Evolutionary conservation across 2,888 invertebrate species (phyloP).

Genomic region (Xylophagus ater): DNA sequence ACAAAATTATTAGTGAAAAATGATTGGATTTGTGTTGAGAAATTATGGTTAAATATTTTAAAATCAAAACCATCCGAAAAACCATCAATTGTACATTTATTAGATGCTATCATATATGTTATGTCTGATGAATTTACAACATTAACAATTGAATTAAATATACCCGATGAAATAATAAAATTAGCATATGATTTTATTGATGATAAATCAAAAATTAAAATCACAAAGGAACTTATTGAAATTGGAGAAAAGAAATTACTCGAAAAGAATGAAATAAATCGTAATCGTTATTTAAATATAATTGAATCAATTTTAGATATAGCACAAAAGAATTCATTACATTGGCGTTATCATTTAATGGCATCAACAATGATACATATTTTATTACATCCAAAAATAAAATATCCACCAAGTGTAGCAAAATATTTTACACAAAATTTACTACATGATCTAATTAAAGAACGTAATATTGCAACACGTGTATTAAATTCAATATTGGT

Average conservation of each 20-base stretch:
- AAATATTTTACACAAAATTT: slow-evolving; percentile 52
- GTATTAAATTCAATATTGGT: slow-evolving; percentile 53
- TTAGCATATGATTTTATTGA: slow-evolving; percentile 36
- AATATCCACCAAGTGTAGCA: slow-evolving; percentile 52
- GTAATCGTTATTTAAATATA: slow-evolving; percentile 44
- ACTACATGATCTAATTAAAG: slow-evolving; percentile 66
- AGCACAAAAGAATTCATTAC: slow-evolving; percentile 39
- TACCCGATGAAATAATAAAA: slow-evolving; percentile 44
- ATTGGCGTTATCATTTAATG: slow-evolving; percentile 73
- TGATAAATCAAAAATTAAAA: slow-evolving; percentile 12
- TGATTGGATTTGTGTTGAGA: slow-evolving; percentile 60
- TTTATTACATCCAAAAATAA: slow-evolving; percentile 59
- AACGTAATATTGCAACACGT: slow-evolving; percentile 58
- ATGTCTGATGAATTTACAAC: slow-evolving; percentile 52
- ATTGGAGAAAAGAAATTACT: slow-evolving; percentile 33
- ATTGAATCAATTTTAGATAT: slow-evolving; percentile 36
- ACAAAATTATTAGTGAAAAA: slow-evolving; percentile 36
- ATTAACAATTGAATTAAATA: slow-evolving; percentile 46
- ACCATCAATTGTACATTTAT: slow-evolving; percentile 57
- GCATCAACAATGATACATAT: slow-evolving; percentile 60
- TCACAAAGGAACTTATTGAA: slow-evolving; percentile 33
- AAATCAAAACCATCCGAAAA: slow-evolving; percentile 76
- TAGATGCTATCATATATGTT: slow-evolving; percentile 44
- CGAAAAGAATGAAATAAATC: slow-evolving; percentile 40
- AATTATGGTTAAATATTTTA: slow-evolving; percentile 70